phyloP scores from a whole-genome alignment of 2,888 invertebrate species.

The Synergus umbraculus region DNA sequence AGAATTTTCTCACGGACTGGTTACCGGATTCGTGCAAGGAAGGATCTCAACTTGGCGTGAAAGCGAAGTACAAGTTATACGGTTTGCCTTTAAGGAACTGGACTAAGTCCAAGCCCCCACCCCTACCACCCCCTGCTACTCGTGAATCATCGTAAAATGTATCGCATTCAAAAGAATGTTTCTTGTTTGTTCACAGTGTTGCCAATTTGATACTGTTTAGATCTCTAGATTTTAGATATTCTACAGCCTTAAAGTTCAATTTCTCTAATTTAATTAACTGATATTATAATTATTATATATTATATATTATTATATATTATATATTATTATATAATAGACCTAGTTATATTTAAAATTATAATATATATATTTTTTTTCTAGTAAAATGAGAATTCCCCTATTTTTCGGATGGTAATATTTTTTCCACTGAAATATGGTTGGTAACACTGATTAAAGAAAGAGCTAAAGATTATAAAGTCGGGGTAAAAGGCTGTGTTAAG shows the following conservation, averaged over 20 bases:
- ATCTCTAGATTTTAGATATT: too few species aligned
- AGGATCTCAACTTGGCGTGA: background rate
- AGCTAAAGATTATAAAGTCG: background rate
- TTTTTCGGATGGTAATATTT: background rate
- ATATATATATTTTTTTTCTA: background rate
- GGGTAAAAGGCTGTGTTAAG: slow-evolving; percentile 8
- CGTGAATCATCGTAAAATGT: background rate
- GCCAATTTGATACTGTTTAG: background rate
- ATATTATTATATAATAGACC: too few species aligned
- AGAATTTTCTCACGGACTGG: background rate
- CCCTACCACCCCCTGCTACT: background rate
- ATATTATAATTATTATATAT: too few species aligned
- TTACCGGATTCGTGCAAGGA: background rate
- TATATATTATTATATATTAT: too few species aligned
- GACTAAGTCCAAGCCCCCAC: background rate
- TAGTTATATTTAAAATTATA: too few species aligned
- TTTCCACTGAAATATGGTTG: background rate
- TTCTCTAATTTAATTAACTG: too few species aligned
- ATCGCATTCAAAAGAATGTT: background rate
- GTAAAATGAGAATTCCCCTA: too few species aligned
- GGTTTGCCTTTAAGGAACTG: slow-evolving; percentile 3
- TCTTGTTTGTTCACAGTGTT: background rate
- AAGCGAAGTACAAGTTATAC: background rate
- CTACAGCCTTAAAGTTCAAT: too few species aligned
- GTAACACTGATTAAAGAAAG: background rate